Conservation (phyloP, 1,140 invertebrate species). For the Maniola jurtina region DNA sequence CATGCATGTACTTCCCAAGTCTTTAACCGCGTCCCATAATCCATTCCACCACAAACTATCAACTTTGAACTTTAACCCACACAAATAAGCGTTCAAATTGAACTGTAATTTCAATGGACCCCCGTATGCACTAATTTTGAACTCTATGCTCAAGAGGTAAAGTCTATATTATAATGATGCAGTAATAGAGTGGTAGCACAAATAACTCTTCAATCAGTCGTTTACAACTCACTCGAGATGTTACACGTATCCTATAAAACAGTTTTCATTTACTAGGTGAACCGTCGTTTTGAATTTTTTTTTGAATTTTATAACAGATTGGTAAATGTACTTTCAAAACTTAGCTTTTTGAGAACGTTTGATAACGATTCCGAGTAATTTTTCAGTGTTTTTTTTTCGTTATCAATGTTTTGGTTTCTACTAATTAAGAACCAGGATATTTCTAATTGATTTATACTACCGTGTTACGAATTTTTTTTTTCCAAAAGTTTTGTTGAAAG, state of each 20-base stretch:
- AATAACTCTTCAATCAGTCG: conserved; percentile 43
- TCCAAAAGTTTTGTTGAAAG: too few relatives aligned
- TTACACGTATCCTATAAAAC: conserved; percentile 34
- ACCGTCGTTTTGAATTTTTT: not conserved
- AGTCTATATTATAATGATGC: conserved; percentile 3
- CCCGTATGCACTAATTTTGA: not conserved
- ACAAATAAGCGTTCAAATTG: conserved; percentile 14
- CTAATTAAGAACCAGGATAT: too few relatives aligned
- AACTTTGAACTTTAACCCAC: conserved; percentile 14
- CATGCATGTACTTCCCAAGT: conserved; percentile 10
- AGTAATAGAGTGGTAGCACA: not conserved
- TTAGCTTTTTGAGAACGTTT: too few relatives aligned
- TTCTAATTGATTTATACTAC: too few relatives aligned
- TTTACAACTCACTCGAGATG: conserved; percentile 34
- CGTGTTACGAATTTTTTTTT: too few relatives aligned
- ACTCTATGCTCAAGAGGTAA: conserved; percentile 22
- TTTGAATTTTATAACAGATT: not conserved
- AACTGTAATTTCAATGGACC: not conserved
- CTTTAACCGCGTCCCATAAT: conserved; percentile 7
- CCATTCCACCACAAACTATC: not conserved
- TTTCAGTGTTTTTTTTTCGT: too few relatives aligned
- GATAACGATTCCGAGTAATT: too few relatives aligned
- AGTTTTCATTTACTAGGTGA: conserved; percentile 7
- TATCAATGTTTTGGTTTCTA: too few relatives aligned
- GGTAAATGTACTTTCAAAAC: not conserved